A percentile compares a stretch with the other conserved stretches of the same genome.
phyloP scores from a whole-genome alignment of 2,888 invertebrate genomes.

The Rhingia rostrata region DNA sequence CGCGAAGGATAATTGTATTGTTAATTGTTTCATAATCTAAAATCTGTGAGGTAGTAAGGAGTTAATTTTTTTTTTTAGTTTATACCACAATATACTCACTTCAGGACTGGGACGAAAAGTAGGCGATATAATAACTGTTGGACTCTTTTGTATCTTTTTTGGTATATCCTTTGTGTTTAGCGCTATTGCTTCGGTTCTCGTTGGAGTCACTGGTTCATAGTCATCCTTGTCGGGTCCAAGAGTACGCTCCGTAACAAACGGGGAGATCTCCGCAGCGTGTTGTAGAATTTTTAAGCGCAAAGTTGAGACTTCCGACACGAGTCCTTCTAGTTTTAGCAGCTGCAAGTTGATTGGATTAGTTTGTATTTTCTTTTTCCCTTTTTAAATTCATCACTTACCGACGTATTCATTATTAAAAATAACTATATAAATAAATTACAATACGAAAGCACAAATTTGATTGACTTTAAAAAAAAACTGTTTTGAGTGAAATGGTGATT shows the following conservation, averaged over 20 bases:
- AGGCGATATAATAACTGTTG: slow-evolving; percentile 12
- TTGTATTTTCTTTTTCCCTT: neutral
- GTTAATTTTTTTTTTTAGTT: too few species aligned
- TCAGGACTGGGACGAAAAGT: slow-evolving; percentile 15
- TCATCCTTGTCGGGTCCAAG: slow-evolving; percentile 77
- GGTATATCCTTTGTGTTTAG: slow-evolving; percentile 1
- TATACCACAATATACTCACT: slow-evolving; percentile 1
- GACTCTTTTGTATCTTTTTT: slow-evolving; percentile 4
- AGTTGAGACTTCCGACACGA: slow-evolving; percentile 69
- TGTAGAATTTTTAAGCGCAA: slow-evolving; percentile 73
- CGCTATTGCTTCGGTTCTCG: neutral
- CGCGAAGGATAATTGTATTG: slow-evolving; percentile 76
- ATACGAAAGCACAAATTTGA: neutral
- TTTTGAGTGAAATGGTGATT: neutral
- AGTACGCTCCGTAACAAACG: slow-evolving; percentile 77
- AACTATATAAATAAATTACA: neutral
- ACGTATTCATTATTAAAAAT: slow-evolving; percentile 34
- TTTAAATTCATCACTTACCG: slow-evolving; percentile 4
- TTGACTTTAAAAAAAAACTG: neutral
- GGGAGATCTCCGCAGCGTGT: slow-evolving; percentile 77
- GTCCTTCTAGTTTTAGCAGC: slow-evolving; percentile 63
- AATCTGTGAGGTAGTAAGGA: slow-evolving; percentile 56
- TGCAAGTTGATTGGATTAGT: slow-evolving; percentile 6
- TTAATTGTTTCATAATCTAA: slow-evolving; percentile 77
- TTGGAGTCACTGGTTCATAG: slow-evolving; percentile 3